Evolutionary conservation across 2,888 invertebrate species (phyloP).

Genomic region (Drosophila multiciliata): DNA sequence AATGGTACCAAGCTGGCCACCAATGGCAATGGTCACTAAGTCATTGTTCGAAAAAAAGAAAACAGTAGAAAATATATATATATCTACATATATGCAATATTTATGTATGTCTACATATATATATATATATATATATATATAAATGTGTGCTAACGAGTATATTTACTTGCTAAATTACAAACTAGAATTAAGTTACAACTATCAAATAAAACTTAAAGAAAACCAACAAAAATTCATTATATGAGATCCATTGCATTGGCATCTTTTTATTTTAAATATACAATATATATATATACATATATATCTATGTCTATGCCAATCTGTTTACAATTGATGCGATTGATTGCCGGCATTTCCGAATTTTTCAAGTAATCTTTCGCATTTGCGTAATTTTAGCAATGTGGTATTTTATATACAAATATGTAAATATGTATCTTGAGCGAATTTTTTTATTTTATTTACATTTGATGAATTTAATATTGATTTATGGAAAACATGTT

Average conservation of each 20-base stretch:
- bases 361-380: background rate
- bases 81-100: slow-evolving; percentile 19
- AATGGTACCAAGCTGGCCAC: slow-evolving; percentile 65
- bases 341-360: background rate
- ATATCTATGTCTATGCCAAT: background rate
- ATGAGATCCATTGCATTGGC: background rate
- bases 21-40: slow-evolving; percentile 69
- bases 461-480: background rate
- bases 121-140: slow-evolving; percentile 24
- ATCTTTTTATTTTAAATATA: background rate
- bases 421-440: background rate
- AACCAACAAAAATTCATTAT: background rate
- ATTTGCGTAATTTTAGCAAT: background rate
- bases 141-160: slow-evolving; percentile 8
- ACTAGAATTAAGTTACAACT: slow-evolving; percentile 44
- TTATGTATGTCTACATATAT: slow-evolving; percentile 24
- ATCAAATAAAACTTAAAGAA: slow-evolving; percentile 51
- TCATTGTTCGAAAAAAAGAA: background rate
- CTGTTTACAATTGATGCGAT: slow-evolving; percentile 9
- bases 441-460: background rate
- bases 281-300: background rate
- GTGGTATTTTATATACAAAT: slow-evolving; percentile 3
- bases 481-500: background rate
- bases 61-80: slow-evolving; percentile 19
- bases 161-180: slow-evolving; percentile 51